Base-by-base conservation (phyloP, 2,113 vertebrate species). In the Lontra canadensis region DNA sequence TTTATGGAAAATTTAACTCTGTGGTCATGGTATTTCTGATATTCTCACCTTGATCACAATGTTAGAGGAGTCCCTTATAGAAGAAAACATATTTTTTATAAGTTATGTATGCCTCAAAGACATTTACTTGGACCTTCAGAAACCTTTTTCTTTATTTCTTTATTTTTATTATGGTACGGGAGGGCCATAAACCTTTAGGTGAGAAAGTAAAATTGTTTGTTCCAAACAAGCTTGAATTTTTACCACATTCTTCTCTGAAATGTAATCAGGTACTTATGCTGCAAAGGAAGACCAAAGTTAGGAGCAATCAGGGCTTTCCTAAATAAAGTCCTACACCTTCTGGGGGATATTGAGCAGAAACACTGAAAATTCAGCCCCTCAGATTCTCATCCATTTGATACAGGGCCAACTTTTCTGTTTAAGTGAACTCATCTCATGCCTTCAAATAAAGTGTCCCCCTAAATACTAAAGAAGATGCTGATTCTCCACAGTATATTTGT, bases 361-460 rank as follows among this genome's bases (percentile, higher is more conserved):
- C 25, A 78, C 21, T 55, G 18, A 67, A 44, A 65, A 73, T 87
- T 90, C 25, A 80, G 61, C 13, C 36, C 74, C 90, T 90, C 49
- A 73, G 52, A 44, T 65, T 92, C 76, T 94, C 83, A 94, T 76
- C 36, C 49, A 69, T 87, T 88, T 92, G 84, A 90, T 31, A 52
- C 21, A 78, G 13, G 29, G 39, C 44, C 36, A 90, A 55, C 34
- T 92, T 82, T 95, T 86, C 82, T 90, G 23, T 81, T 73, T 87
- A 92, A 61, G n/a, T 80, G 23, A 95, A 80, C 73, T 92, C 69
- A 80, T 31, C 39, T 96, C 34, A 83, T n/a, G 47, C 36, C 26
- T 82, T 97, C 59, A 97, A 92, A 81, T 88, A 59, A 95, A 87
- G 7, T 25, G 17, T 47, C 49, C 36, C 63, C 57, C 69, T 79